These are phyloP conservation scores for Atherinomorus stipes DNA, from an alignment of 2,113 vertebrate species.

Conservation along the genomic window DNA sequence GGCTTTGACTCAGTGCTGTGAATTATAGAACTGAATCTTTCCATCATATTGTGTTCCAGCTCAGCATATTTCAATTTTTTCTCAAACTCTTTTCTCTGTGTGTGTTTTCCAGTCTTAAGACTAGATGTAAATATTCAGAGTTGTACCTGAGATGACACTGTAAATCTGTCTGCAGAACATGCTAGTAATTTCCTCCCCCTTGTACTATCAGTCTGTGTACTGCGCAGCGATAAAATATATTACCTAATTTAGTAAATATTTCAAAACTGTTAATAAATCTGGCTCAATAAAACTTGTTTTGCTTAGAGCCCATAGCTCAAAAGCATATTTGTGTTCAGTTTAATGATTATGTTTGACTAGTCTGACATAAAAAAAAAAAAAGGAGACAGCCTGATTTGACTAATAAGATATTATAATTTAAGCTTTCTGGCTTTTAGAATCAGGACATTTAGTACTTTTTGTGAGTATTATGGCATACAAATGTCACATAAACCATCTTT, in stretches of 20 bases:
- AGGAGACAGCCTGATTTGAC: not conserved
- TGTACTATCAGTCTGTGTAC: not conserved
- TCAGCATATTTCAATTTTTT: not conserved
- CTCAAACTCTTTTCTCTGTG: not conserved
- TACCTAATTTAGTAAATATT: slow-evolving; percentile 3
- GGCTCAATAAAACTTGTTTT: not conserved
- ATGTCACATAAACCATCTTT: not conserved
- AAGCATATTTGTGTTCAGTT: not conserved
- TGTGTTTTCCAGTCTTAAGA: not conserved
- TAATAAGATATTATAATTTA: not conserved
- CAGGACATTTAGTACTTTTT: not conserved
- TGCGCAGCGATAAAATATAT: not conserved
- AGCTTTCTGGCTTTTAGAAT: not conserved
- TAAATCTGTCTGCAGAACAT: slow-evolving; percentile 37
- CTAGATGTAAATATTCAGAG: slow-evolving; percentile 15
- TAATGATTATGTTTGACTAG: not conserved
- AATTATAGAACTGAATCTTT: slow-evolving; percentile 21
- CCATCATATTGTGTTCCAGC: slow-evolving; percentile 44
- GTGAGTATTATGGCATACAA: not conserved
- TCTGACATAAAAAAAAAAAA: too few relatives aligned
- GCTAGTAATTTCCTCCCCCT: slow-evolving; percentile 10
- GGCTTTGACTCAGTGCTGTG: slow-evolving; percentile 38
- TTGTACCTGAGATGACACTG: not conserved
- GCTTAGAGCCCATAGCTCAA: not conserved
- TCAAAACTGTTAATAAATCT: slow-evolving; percentile 6